Conservation (phyloP, 1,140 invertebrate genomes). For the Platyscapa corneri region DNA sequence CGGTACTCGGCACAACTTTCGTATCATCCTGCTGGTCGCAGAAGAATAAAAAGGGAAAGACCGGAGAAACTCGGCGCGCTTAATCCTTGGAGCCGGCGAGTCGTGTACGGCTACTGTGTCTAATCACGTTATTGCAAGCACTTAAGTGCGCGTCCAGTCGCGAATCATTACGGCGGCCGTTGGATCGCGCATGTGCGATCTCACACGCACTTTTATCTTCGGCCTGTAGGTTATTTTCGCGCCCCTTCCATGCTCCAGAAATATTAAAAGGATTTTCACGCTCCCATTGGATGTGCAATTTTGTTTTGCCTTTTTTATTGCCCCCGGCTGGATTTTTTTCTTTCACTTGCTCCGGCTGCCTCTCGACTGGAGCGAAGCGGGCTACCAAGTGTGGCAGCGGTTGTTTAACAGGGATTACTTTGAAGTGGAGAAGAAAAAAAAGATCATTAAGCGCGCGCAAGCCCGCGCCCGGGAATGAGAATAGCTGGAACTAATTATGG, state of each 20-base stretch:
- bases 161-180: constrained; percentile 49
- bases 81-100: constrained; percentile 24
- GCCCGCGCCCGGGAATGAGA: constrained; percentile 23
- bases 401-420: constrained; percentile 48
- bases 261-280: constrained; percentile 52
- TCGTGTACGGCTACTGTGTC: constrained; percentile 41
- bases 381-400: constrained; percentile 8
- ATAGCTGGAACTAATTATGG: constrained; percentile 47
- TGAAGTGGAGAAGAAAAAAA: constrained; percentile 49
- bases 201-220: constrained; percentile 37
- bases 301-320: constrained; percentile 23
- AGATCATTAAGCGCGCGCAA: constrained; percentile 44
- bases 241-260: constrained; percentile 9
- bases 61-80: background rate
- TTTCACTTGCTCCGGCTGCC: background rate
- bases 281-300: constrained; percentile 37
- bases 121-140: constrained; percentile 50
- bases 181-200: constrained; percentile 23
- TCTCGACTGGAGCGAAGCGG: background rate
- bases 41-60: background rate
- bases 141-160: constrained; percentile 43
- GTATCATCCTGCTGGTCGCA: background rate
- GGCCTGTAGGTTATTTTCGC: constrained; percentile 6
- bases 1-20: background rate
- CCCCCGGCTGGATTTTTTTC: background rate